Conservation (phyloP, 2,888 invertebrate genomes). For the Pachydiplax longipennis region DNA sequence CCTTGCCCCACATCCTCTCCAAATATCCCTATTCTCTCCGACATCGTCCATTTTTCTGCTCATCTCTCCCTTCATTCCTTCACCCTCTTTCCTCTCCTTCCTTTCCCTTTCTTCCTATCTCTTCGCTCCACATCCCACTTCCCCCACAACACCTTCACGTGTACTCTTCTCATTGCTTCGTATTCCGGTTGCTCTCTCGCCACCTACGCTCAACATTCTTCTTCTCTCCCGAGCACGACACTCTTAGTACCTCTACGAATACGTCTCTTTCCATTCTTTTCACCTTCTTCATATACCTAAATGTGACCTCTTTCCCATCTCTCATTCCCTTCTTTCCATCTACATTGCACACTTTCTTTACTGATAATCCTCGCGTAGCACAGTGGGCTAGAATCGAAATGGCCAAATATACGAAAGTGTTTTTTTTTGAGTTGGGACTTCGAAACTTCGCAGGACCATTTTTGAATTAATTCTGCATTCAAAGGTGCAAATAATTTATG, state of each 20-base stretch:
- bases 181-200: neutral
- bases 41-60: neutral
- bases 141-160: neutral
- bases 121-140: neutral
- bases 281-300: neutral
- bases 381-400: no score
- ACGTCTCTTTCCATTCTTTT: neutral
- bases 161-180: neutral
- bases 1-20: neutral
- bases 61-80: neutral
- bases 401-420: no score
- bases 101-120: neutral
- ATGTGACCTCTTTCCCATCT: no score
- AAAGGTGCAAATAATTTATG: no score
- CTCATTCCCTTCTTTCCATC: no score
- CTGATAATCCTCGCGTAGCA: no score
- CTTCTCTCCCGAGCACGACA: neutral
- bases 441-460: no score
- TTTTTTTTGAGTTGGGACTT: no score
- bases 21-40: neutral
- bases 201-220: neutral
- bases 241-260: neutral
- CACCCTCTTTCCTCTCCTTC: neutral
- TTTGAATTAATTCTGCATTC: no score
- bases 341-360: no score